Evolutionary conservation across 2,797 vertebrate species (phyloP).

Genomic region (Siniperca obscura): DNA sequence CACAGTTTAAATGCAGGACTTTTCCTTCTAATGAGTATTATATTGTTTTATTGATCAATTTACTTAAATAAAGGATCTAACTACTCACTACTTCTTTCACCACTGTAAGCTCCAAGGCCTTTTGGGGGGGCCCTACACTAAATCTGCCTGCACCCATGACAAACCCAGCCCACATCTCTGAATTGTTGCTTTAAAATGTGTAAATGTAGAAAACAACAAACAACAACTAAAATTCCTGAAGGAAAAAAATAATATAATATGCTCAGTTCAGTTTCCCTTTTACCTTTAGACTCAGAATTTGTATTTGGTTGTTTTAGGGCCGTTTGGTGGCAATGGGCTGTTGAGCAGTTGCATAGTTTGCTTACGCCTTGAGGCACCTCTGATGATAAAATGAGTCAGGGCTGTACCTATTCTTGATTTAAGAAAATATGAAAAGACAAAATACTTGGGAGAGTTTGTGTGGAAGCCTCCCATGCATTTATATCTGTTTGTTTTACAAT

Average conservation of each 20-base stretch:
- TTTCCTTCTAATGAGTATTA: neutral
- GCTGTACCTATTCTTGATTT: conserved; percentile 24
- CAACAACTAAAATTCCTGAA: neutral
- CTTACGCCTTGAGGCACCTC: conserved; percentile 15
- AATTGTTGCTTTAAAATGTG: neutral
- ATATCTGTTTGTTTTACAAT: conserved; percentile 34
- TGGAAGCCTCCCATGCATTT: conserved; percentile 22
- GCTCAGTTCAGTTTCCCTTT: neutral
- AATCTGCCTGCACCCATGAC: neutral
- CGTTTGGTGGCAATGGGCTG: neutral
- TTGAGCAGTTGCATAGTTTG: conserved; percentile 18
- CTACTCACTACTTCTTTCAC: neutral
- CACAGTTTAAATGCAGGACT: neutral
- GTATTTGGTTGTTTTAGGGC: conserved; percentile 1
- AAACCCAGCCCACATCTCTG: neutral
- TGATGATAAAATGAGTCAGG: conserved; percentile 28
- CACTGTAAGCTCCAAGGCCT: neutral
- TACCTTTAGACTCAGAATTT: neutral
- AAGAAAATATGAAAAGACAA: conserved; percentile 29
- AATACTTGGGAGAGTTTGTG: neutral
- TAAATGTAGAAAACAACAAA: conserved; percentile 6
- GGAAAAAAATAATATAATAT: neutral
- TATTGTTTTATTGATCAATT: too few species aligned
- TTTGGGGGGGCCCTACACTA: too few species aligned
- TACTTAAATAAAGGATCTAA: too few species aligned